phyloP scores from a whole-genome alignment of 1,140 invertebrate species.

The Drosophila arizonae region DNA sequence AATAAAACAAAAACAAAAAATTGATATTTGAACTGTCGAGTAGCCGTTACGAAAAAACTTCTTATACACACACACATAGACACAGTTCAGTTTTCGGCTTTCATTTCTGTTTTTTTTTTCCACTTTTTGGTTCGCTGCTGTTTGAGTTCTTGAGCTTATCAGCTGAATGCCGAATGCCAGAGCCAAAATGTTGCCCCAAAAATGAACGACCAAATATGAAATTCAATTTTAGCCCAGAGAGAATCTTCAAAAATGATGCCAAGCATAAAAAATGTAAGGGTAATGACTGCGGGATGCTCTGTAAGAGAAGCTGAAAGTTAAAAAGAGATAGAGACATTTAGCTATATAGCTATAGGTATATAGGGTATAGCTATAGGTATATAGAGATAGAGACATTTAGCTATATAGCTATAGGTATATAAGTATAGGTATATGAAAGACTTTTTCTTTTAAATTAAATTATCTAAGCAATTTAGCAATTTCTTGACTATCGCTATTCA shows the following conservation, averaged over 20 bases:
- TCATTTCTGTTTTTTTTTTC: no score
- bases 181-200: slow-evolving; percentile 30
- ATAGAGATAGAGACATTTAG: no score
- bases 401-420: no score
- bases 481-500: no score
- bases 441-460: no score
- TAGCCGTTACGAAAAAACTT: slow-evolving; percentile 29
- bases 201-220: slow-evolving; percentile 39
- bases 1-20: no score
- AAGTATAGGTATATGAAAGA: no score
- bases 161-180: slow-evolving; percentile 25
- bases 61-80: not conserved
- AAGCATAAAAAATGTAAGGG: not conserved
- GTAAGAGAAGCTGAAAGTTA: no score
- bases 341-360: no score
- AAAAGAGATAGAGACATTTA: no score
- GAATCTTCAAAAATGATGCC: slow-evolving; percentile 23
- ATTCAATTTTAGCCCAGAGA: slow-evolving; percentile 68
- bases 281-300: not conserved
- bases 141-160: slow-evolving; percentile 55
- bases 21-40: slow-evolving; percentile 62
- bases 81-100: not conserved
- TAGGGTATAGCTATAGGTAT: no score
- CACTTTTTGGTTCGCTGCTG: not conserved
- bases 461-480: no score